Evolutionary conservation across 92 coral and sea anemone species (phyloP).

Genomic region (Porites divaricata): DNA sequence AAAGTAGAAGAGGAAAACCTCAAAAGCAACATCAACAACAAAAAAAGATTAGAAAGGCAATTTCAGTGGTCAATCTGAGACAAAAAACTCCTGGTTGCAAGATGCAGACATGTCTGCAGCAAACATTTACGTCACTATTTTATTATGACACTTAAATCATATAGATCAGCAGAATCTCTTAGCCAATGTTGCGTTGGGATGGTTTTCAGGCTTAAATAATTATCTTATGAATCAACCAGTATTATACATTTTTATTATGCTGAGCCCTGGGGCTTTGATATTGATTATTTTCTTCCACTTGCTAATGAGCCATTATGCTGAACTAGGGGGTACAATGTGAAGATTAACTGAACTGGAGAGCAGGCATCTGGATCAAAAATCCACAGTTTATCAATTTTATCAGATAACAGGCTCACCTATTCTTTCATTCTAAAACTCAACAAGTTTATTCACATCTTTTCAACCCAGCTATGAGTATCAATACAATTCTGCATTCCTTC

Average conservation of each 20-base stretch:
- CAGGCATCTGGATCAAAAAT: background rate
- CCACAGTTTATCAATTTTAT: background rate
- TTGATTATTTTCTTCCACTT: background rate
- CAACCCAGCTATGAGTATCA: background rate
- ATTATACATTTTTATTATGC: background rate
- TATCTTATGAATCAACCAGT: background rate
- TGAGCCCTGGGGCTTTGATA: background rate
- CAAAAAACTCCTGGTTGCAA: no score
- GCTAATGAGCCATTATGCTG: background rate
- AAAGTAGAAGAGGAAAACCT: no score
- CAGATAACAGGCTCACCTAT: background rate
- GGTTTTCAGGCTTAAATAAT: background rate
- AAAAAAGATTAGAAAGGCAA: background rate
- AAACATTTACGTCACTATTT: no score
- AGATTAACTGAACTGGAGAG: background rate
- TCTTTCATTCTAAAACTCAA: background rate
- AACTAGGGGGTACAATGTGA: background rate
- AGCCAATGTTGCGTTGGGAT: background rate
- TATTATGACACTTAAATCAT: no score
- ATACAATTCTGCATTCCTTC: background rate
- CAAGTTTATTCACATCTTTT: background rate
- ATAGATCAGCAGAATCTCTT: no score
- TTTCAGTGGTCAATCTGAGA: background rate
- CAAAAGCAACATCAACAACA: background rate
- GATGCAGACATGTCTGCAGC: background rate